phyloP scores from a whole-genome alignment of 2,797 vertebrate species.

The Ceyx erithaca region DNA sequence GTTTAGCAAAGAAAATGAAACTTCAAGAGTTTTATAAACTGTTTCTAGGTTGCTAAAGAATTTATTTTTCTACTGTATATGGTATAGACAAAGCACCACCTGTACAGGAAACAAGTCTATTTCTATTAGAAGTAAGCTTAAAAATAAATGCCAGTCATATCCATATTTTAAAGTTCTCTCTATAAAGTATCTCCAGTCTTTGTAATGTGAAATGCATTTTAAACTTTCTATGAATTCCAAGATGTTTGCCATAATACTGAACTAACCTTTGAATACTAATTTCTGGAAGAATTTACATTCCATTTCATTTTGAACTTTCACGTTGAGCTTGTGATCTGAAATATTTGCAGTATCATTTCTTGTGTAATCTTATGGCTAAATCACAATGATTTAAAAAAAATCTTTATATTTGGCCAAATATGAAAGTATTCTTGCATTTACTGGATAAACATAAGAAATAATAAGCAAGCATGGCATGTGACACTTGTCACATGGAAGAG shows the following conservation, averaged over 20 bases:
- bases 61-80: conserved; percentile 87
- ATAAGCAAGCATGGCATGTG: conserved; percentile 33
- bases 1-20: conserved; percentile 79
- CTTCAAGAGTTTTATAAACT: conserved; percentile 85
- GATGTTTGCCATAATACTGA: conserved; percentile 52
- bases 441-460: conserved; percentile 25
- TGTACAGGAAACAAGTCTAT: conserved; percentile 81
- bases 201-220: conserved; percentile 77
- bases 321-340: neutral
- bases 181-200: conserved; percentile 66
- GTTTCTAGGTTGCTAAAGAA: conserved; percentile 87
- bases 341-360: conserved; percentile 36
- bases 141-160: conserved; percentile 77
- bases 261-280: conserved; percentile 61
- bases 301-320: conserved; percentile 31
- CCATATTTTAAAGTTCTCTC: conserved; percentile 73
- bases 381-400: conserved; percentile 29
- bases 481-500: conserved; percentile 19
- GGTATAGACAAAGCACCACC: conserved; percentile 81
- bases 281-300: conserved; percentile 72
- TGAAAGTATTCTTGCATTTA: conserved; percentile 35
- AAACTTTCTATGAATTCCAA: conserved; percentile 62
- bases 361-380: conserved; percentile 27
- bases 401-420: conserved; percentile 50
- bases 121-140: conserved; percentile 79